These are phyloP conservation scores for Pseudobourletiella spinata DNA, from an alignment of 1,140 invertebrate genomes.

Conservation along the genomic window DNA sequence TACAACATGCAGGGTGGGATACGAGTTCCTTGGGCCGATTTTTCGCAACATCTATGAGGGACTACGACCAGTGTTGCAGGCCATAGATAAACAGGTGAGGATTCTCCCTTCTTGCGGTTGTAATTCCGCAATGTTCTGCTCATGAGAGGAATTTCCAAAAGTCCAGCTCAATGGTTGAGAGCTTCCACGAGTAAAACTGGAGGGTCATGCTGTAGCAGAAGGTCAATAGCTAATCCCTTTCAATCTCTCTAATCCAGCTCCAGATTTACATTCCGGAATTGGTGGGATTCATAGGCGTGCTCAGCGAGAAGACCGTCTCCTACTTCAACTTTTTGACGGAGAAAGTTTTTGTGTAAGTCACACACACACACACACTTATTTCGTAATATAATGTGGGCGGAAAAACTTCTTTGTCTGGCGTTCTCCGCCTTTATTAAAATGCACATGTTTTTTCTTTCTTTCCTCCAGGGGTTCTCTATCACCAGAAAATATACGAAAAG, in stretches of 20 bases:
- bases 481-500: constrained; percentile 29
- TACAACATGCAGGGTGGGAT: neutral
- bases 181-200: neutral
- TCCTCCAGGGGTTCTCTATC: constrained; percentile 24
- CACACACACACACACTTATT: no score
- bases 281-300: constrained; percentile 5
- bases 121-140: neutral
- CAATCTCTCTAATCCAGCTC: no score
- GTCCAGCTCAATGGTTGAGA: neutral
- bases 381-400: no score
- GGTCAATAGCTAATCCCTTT: no score
- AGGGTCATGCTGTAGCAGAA: neutral
- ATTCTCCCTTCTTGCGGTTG: neutral
- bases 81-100: constrained; percentile 29
- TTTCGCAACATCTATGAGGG: constrained; percentile 31
- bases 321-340: constrained; percentile 14
- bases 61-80: constrained; percentile 35
- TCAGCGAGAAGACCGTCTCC: neutral
- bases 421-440: neutral
- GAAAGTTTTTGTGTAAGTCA: constrained; percentile 34
- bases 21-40: constrained; percentile 17
- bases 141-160: neutral
- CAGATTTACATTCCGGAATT: constrained; percentile 34
- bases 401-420: neutral
- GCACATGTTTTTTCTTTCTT: neutral